A percentile compares a stretch with the other conserved stretches of the same genome.
phyloP scores from a whole-genome alignment of 2,113 vertebrate species.

The Apodemus sylvaticus region DNA sequence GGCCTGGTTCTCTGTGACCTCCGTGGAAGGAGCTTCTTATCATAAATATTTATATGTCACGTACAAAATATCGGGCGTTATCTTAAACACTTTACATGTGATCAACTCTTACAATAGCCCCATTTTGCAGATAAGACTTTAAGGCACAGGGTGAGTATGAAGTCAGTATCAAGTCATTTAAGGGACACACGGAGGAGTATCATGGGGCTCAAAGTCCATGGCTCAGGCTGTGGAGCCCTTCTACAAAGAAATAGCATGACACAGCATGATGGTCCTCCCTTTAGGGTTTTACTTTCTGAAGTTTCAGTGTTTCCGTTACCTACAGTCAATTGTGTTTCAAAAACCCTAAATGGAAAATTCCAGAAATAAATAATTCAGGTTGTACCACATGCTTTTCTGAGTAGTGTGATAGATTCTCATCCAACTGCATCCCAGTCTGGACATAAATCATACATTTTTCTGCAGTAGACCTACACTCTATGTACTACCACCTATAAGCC shows the following conservation, averaged over 20 bases:
- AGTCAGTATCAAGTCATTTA: not conserved
- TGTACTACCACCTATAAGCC: not conserved
- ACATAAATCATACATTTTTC: not conserved
- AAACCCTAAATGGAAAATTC: not conserved
- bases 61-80: not conserved
- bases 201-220: not conserved
- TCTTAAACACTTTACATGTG: not conserved
- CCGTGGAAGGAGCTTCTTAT: not conserved
- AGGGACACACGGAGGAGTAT: not conserved
- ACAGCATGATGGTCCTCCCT: not conserved
- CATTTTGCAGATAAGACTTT: not conserved
- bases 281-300: not conserved
- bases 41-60: not conserved
- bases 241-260: not conserved
- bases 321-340: not conserved
- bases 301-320: not conserved
- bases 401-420: not conserved
- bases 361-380: not conserved
- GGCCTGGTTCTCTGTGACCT: not conserved
- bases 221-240: not conserved
- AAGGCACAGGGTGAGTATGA: not conserved
- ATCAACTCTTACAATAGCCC: not conserved
- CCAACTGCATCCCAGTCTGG: not conserved
- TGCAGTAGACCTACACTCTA: not conserved
- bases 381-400: not conserved